Evolutionary conservation across 2,113 vertebrate genomes (phyloP).

Genomic region (Hyla sarda): DNA sequence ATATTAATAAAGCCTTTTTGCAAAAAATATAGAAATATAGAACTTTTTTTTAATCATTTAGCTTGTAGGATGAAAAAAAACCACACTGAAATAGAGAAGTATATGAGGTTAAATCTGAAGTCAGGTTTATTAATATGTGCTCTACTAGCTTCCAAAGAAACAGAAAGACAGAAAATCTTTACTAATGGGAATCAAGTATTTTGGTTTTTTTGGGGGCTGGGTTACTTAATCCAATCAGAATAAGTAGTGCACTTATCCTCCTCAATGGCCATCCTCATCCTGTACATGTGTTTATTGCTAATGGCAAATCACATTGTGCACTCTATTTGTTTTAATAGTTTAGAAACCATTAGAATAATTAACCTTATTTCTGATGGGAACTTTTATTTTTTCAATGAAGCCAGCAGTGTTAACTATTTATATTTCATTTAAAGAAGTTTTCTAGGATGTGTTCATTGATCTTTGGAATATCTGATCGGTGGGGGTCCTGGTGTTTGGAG

Average conservation of each 20-base stretch:
- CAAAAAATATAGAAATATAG: background rate
- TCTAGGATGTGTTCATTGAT: no score
- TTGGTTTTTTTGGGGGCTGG: background rate
- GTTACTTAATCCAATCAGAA: background rate
- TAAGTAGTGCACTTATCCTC: background rate
- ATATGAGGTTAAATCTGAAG: background rate
- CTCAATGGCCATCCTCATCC: background rate
- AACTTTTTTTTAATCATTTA: background rate
- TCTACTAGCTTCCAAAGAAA: background rate
- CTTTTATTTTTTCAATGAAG: no score
- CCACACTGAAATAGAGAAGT: background rate
- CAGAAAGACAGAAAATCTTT: background rate
- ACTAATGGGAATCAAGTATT: background rate
- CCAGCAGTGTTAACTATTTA: no score
- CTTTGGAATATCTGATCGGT: no score
- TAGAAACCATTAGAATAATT: no score
- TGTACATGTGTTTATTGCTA: background rate
- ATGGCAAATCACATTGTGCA: background rate
- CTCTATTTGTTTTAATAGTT: background rate
- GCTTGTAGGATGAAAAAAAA: background rate
- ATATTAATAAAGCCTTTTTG: no score
- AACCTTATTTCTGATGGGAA: no score
- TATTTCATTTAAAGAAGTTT: no score
- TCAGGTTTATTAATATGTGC: background rate
- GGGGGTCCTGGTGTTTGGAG: no score